A percentile compares a stretch with the other conserved stretches of the same genome.
Evolutionary conservation across 2,888 invertebrate genomes (phyloP).

Genomic region (Campoplex capitator): DNA sequence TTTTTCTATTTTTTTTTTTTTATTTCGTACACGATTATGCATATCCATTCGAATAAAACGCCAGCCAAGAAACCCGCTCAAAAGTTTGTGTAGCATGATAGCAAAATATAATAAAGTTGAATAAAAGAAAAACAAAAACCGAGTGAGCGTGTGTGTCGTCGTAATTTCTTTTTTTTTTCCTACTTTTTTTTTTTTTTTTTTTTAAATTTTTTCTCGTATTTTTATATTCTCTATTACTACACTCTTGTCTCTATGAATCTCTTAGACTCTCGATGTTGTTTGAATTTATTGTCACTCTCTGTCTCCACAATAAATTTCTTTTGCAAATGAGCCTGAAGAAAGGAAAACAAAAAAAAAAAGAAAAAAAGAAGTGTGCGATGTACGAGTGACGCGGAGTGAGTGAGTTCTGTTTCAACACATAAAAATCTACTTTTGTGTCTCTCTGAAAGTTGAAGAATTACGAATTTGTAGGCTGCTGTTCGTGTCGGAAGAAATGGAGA

Average conservation of each 20-base stretch:
- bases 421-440: conserved; percentile 16
- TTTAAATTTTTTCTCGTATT: conserved; percentile 18
- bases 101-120: conserved; percentile 47
- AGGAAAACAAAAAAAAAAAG: conserved; percentile 33
- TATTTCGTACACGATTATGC: conserved; percentile 17
- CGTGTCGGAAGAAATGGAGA: not conserved
- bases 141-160: conserved; percentile 63
- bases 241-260: conserved; percentile 52
- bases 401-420: conserved; percentile 28
- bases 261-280: conserved; percentile 65
- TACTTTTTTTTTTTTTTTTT: conserved; percentile 47
- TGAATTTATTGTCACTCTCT: conserved; percentile 59
- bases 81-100: conserved; percentile 70
- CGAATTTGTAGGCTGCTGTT: conserved; percentile 18
- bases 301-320: conserved; percentile 32
- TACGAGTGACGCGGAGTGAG: conserved; percentile 49
- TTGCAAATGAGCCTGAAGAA: conserved; percentile 9
- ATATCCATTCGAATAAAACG: conserved; percentile 24
- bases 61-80: conserved; percentile 35
- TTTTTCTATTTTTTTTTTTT: not conserved
- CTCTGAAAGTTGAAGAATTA: not conserved
- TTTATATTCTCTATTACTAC: conserved; percentile 24
- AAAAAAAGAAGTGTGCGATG: conserved; percentile 23
- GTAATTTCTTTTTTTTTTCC: conserved; percentile 55
- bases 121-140: conserved; percentile 38